Conservation (phyloP, 2,113 vertebrate species). For the Merops nubicus region DNA sequence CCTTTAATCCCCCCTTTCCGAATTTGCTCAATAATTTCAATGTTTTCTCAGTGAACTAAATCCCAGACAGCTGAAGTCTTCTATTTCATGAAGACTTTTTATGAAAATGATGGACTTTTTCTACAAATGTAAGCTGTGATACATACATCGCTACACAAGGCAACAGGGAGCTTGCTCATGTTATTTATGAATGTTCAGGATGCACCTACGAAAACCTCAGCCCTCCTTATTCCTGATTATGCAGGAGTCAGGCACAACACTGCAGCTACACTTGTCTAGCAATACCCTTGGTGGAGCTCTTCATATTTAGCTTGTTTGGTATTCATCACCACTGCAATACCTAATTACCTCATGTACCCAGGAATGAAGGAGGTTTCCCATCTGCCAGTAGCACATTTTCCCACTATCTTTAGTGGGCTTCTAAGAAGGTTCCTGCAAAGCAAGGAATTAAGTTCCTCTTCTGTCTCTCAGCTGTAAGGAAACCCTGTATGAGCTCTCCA, state of each 20-base stretch:
- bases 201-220: background rate
- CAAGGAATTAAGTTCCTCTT: background rate
- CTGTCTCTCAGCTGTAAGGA: background rate
- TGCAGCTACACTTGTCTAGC: background rate
- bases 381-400: background rate
- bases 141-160: background rate
- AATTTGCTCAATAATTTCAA: background rate
- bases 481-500: background rate
- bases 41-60: background rate
- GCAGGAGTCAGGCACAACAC: background rate
- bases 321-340: background rate
- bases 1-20: background rate
- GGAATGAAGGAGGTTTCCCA: background rate
- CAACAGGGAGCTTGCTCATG: background rate
- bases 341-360: background rate
- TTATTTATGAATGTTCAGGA: background rate
- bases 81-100: background rate
- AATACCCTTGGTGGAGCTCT: background rate
- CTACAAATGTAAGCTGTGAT: rapidly evolving
- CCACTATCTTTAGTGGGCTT: background rate
- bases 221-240: background rate
- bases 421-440: background rate
- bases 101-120: background rate
- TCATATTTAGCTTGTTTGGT: background rate
- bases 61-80: background rate